Evolutionary conservation across 2,797 vertebrate species (phyloP), one percentile per base, ranked within the genome.

Genomic region (Crenuchus spilurus): DNA sequence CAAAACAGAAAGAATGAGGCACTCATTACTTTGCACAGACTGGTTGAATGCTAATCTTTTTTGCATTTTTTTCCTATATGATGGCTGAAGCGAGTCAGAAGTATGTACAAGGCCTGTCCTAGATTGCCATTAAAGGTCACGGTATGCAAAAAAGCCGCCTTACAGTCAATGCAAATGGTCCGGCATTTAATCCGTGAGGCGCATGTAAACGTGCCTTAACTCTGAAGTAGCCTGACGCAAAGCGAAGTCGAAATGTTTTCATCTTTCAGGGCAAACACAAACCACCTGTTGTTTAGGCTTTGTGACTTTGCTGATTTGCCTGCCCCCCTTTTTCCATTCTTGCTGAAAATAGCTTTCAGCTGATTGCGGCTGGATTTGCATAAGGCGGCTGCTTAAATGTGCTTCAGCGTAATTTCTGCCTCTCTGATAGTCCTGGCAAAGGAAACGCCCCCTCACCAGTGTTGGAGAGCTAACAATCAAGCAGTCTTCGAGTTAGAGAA

Each of bases 311-410:
- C 69, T 39, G 44, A 72, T 75, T 73, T 60, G 42, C 54, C 10
- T 13, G 28, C 30, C 61, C 30, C 11, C 51, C 33, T 35, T 62
- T 83, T 41, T 58, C 80, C 82, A 75, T 72, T 72, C 74, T 85
- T 77, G 24, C 65, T 51, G 52, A 60, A 75, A 35, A 75, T 67
- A 24, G 42, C 70, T 65, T 71, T 71, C 24, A 52, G 64, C 71
- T 78, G 78, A 88, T 86, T 86, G 87, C 74, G 74, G 75, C 62
- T 46, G 33, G 37, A 84, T 76, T 75, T 63, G 76, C 70, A 75
- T 65, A 69, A 78, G 58, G 80, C 44, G 71, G 72, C 65, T 74
- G 60, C 72, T 82, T 57, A 52, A 54, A 74, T 63, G 73, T 66
- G 70, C 72, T 82, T 11, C 10, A 70, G 28, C 18, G 64, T 81